These are phyloP conservation scores for Willisornis vidua DNA, from an alignment of 2,113 vertebrate species.

Conservation along the genomic window DNA sequence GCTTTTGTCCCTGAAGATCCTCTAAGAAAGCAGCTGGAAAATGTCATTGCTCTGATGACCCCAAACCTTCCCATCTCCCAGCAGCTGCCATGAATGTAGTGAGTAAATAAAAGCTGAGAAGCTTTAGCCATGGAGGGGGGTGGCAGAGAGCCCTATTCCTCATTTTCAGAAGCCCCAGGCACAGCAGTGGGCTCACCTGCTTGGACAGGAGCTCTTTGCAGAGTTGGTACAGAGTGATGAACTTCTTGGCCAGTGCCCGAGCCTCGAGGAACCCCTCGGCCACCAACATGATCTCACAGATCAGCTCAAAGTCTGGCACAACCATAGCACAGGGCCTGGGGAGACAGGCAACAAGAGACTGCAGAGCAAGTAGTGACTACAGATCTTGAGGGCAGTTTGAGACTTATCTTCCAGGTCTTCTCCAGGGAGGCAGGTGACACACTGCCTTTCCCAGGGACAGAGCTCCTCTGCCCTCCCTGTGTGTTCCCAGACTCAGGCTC, in stretches of 20 bases:
- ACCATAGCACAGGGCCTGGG: conserved; percentile 96
- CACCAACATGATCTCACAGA: conserved; percentile 98
- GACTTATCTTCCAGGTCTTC: background rate
- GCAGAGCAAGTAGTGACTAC: background rate
- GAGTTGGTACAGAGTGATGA: conserved; percentile 92
- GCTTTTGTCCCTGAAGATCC: background rate
- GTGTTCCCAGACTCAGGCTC: background rate
- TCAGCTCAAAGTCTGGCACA: conserved; percentile 95
- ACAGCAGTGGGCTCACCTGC: conserved; percentile 79
- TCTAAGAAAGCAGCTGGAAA: background rate
- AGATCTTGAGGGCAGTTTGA: background rate
- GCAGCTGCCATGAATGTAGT: background rate
- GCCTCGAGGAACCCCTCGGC: conserved; percentile 93
- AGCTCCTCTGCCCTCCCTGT: background rate
- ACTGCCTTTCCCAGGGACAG: background rate
- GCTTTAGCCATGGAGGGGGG: background rate
- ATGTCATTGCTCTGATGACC: background rate
- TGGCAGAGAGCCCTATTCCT: background rate
- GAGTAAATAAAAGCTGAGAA: background rate
- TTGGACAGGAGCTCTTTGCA: conserved; percentile 96
- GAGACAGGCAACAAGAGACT: background rate
- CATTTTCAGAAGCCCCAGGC: background rate
- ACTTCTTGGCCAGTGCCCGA: conserved; percentile 88
- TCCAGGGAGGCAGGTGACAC: background rate
- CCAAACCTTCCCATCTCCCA: background rate